Conservation (phyloP, 2,797 vertebrate species). For the Fistularia tabacaria region DNA sequence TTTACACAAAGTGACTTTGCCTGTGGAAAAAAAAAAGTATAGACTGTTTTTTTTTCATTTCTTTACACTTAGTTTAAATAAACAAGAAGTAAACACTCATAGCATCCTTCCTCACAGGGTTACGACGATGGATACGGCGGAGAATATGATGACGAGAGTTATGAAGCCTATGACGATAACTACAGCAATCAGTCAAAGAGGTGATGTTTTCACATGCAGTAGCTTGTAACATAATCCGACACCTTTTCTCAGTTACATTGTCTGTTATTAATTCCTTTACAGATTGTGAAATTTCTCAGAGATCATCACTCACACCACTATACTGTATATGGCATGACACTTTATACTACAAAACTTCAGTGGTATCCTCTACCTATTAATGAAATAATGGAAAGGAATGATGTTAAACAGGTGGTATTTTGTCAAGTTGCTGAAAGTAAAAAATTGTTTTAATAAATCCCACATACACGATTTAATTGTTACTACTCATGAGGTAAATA, state of each 20-base stretch:
- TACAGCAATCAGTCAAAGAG: slow-evolving; percentile 91
- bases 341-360: too few species aligned
- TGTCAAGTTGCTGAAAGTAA: too few species aligned
- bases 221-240: not conserved
- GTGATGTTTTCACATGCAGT: slow-evolving; percentile 58
- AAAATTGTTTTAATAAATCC: too few species aligned
- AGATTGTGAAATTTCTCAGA: too few species aligned
- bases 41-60: slow-evolving; percentile 48
- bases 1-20: slow-evolving; percentile 46
- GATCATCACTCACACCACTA: too few species aligned
- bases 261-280: not conserved
- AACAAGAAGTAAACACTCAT: slow-evolving; percentile 9
- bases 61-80: slow-evolving; percentile 43
- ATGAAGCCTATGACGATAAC: slow-evolving; percentile 88
- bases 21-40: slow-evolving; percentile 49
- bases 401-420: too few species aligned
- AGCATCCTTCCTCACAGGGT: slow-evolving; percentile 68
- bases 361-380: too few species aligned
- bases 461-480: not conserved
- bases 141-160: slow-evolving; percentile 93
- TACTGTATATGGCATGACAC: too few species aligned
- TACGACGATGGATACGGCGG: slow-evolving; percentile 94
- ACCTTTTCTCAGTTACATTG: not conserved
- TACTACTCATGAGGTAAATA: not conserved
- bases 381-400: too few species aligned